Evolutionary conservation across 2,888 invertebrate species (phyloP).

Genomic region (Latheticus oryzae): DNA sequence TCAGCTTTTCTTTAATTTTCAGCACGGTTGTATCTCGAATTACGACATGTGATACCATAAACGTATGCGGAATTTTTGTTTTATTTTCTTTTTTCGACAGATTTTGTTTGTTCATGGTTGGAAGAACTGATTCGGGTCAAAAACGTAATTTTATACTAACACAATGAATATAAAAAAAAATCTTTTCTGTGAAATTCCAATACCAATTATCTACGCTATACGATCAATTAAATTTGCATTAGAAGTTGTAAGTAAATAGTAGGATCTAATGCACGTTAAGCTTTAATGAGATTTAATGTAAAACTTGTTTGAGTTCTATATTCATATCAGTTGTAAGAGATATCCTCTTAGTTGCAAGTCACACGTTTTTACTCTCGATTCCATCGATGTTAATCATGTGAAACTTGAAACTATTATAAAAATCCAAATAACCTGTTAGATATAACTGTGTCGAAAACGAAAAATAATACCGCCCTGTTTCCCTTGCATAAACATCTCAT

Average conservation of each 20-base stretch:
- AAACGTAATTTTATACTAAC: constrained; percentile 8
- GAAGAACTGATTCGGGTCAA: constrained; percentile 10
- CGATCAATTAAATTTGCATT: constrained; percentile 30
- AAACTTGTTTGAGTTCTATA: constrained; percentile 24
- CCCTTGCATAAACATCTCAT: constrained; percentile 35
- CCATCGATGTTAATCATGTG: background rate
- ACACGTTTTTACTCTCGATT: constrained; percentile 28
- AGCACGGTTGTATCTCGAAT: constrained; percentile 56
- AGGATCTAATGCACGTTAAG: constrained; percentile 11
- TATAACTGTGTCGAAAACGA: background rate
- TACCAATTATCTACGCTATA: constrained; percentile 9
- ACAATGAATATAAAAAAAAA: background rate
- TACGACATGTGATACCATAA: constrained; percentile 55
- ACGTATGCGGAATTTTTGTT: constrained; percentile 10
- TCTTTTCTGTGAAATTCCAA: background rate
- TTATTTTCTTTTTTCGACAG: constrained; percentile 20
- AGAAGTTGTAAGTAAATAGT: constrained; percentile 18
- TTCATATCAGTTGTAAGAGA: constrained; percentile 35
- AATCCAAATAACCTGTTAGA: no score
- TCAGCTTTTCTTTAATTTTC: constrained; percentile 65
- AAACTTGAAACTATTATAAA: no score
- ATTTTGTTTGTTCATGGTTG: constrained; percentile 21
- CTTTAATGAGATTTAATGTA: constrained; percentile 26
- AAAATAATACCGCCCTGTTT: background rate
- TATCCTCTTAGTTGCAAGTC: constrained; percentile 21